A percentile compares a stretch with the other conserved stretches of the same genome.
Evolutionary conservation across 2,797 vertebrate genomes (phyloP).

Genomic region (Megaceryle alcyon): DNA sequence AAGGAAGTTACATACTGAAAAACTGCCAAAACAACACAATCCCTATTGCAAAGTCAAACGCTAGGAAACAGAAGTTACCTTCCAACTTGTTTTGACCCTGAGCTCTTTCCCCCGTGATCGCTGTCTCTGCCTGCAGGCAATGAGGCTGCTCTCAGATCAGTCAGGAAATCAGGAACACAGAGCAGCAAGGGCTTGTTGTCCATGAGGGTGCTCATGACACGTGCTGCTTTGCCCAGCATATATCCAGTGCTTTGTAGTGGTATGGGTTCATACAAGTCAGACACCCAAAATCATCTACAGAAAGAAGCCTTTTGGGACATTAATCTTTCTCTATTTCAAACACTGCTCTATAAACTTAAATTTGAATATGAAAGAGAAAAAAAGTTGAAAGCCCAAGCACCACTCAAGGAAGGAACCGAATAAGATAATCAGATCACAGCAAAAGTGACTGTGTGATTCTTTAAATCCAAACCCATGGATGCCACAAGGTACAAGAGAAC

Average conservation of each 20-base stretch:
- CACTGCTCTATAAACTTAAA: background rate
- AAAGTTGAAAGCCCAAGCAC: background rate
- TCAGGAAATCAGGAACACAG: background rate
- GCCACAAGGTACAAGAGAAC: fast-evolving
- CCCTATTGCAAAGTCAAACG: background rate
- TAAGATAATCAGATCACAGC: background rate
- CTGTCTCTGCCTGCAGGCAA: background rate
- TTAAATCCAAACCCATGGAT: background rate
- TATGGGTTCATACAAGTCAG: background rate
- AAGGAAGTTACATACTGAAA: background rate
- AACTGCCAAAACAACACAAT: background rate
- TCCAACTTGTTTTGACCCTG: background rate
- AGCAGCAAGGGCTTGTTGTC: background rate
- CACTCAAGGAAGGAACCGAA: background rate
- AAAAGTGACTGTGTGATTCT: fast-evolving
- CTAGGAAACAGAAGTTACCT: background rate
- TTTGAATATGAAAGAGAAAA: background rate
- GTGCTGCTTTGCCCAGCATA: background rate
- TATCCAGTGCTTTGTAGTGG: background rate
- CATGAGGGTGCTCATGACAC: background rate
- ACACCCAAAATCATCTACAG: background rate
- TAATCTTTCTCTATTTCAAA: background rate
- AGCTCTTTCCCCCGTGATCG: background rate
- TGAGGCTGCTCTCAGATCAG: background rate
- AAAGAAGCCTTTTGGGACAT: background rate